These are phyloP conservation scores for Julus scandinavius DNA, from an alignment of 2,888 invertebrate genomes.

Conservation along the genomic window DNA sequence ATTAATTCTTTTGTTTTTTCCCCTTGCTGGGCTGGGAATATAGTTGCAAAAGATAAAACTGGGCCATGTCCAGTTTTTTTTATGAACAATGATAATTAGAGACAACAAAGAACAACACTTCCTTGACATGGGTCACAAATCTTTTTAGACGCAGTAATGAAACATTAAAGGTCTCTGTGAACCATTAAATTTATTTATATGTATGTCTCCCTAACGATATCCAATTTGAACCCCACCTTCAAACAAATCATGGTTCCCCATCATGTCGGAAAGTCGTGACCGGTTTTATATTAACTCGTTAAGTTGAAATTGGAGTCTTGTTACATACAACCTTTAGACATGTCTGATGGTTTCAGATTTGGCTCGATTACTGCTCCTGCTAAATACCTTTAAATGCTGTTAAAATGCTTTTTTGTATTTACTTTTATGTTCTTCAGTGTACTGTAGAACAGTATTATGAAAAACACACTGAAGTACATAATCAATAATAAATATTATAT, in stretches of 20 bases:
- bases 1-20: slow-evolving; percentile 4
- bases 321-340: too few species aligned
- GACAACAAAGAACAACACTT: not conserved
- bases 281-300: not conserved
- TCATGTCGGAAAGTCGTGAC: not conserved
- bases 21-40: not conserved
- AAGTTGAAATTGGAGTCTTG: not conserved
- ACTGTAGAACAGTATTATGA: too few species aligned
- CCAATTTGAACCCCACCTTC: not conserved
- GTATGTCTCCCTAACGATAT: slow-evolving; percentile 2
- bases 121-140: slow-evolving; percentile 10
- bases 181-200: slow-evolving; percentile 10
- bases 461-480: too few species aligned
- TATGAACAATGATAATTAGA: not conserved
- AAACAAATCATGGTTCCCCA: not conserved
- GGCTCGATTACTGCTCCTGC: too few species aligned
- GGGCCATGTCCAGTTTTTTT: slow-evolving; percentile 18
- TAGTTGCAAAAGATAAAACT: not conserved
- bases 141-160: slow-evolving; percentile 2
- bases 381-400: too few species aligned
- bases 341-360: too few species aligned
- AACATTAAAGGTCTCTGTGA: not conserved
- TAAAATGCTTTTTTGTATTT: too few species aligned
- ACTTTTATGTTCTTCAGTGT: too few species aligned
- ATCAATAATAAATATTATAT: too few species aligned